These are phyloP conservation scores for Accipiter virgatus DNA, from an alignment of 2,113 vertebrate species.

Conservation along the genomic window DNA sequence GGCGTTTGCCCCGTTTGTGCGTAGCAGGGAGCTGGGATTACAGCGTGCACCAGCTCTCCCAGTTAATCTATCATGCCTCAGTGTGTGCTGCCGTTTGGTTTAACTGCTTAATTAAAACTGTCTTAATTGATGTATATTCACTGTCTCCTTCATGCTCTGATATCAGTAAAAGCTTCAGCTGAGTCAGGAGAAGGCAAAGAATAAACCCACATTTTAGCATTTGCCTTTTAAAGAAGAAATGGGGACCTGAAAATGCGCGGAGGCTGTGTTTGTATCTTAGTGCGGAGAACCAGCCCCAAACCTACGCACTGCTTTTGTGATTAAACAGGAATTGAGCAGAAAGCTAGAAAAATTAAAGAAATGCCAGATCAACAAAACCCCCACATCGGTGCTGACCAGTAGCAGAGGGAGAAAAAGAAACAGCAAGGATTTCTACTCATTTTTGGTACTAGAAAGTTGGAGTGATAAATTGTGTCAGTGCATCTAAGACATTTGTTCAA, in stretches of 20 bases:
- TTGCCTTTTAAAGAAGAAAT: neutral
- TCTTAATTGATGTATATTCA: neutral
- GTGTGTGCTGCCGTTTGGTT: neutral
- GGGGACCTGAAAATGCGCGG: neutral
- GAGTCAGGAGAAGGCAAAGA: neutral
- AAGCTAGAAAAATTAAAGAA: neutral
- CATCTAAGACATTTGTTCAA: neutral
- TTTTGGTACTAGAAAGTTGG: neutral
- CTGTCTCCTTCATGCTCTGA: neutral
- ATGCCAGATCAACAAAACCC: neutral
- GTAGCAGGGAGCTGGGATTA: neutral
- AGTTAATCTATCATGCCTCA: fast-evolving
- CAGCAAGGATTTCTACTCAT: neutral
- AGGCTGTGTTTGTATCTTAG: neutral
- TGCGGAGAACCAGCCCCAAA: neutral
- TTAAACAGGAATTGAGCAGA: neutral
- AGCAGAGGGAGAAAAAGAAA: neutral
- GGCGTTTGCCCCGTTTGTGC: neutral
- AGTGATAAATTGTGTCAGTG: neutral
- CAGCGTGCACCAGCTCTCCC: neutral
- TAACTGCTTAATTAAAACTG: neutral
- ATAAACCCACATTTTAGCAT: neutral
- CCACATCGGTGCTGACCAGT: neutral
- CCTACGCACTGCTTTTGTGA: neutral
- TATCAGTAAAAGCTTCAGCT: neutral